These are phyloP conservation scores for Rhinopomastus cyanomelas DNA, from an alignment of 2,113 vertebrate genomes.

Conservation along the genomic window DNA sequence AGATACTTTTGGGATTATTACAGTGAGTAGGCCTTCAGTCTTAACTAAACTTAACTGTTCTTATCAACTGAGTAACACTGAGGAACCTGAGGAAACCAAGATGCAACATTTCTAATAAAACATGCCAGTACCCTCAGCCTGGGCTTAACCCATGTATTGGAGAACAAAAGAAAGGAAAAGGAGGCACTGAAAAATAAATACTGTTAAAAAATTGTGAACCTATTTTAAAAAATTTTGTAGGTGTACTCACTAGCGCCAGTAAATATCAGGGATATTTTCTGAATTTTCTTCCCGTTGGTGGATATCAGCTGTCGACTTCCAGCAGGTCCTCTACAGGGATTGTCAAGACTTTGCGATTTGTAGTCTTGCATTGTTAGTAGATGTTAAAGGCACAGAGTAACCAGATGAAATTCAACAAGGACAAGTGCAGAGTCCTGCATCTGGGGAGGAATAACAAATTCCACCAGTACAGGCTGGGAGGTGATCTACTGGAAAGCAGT, in stretches of 20 bases:
- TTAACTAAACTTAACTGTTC: background rate
- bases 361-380: background rate
- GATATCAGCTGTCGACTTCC: background rate
- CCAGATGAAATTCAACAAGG: no score
- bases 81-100: background rate
- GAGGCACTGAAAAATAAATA: background rate
- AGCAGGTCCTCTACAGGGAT: background rate
- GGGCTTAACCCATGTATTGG: background rate
- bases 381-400: background rate
- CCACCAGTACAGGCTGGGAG: no score
- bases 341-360: background rate
- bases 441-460: no score
- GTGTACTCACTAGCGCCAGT: background rate
- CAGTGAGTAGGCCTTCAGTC: background rate
- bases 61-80: background rate
- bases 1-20: background rate
- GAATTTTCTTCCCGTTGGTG: background rate
- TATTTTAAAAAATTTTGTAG: background rate
- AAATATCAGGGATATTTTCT: background rate
- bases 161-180: background rate
- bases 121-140: background rate
- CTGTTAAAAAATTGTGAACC: background rate
- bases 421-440: no score
- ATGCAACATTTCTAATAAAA: background rate
- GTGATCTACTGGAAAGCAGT: no score